Conservation (phyloP, 1,140 invertebrate genomes). For the Caenorhabditis tropicalis region DNA sequence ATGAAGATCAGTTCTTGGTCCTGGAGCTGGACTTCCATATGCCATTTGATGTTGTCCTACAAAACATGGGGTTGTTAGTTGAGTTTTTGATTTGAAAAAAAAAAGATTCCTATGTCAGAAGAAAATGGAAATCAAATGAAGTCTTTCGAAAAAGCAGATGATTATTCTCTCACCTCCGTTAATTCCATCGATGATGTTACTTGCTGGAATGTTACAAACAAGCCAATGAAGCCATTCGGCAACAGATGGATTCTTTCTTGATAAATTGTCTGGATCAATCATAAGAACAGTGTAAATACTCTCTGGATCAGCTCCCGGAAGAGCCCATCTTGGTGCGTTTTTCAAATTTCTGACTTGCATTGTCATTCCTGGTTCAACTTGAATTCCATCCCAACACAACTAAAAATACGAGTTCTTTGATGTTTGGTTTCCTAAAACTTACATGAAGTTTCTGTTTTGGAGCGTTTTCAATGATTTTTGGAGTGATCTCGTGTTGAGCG, state of each 20-base stretch:
- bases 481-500: slow-evolving; percentile 66
- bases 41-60: slow-evolving; percentile 71
- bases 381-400: slow-evolving; percentile 70
- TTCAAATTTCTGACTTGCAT: slow-evolving; percentile 67
- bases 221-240: slow-evolving; percentile 72
- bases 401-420: slow-evolving; percentile 35
- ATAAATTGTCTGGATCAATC: slow-evolving; percentile 72
- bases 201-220: slow-evolving; percentile 69
- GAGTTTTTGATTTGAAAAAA: too few species aligned
- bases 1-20: slow-evolving; percentile 69
- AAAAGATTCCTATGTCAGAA: too few species aligned
- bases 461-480: slow-evolving; percentile 64
- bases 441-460: slow-evolving; percentile 67
- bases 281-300: slow-evolving; percentile 69
- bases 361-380: slow-evolving; percentile 67
- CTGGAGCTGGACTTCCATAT: slow-evolving; percentile 68
- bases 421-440: slow-evolving; percentile 11
- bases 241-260: slow-evolving; percentile 69
- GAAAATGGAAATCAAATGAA: too few species aligned
- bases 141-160: too few species aligned
- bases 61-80: too few species aligned
- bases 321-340: slow-evolving; percentile 68
- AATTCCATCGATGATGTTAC: slow-evolving; percentile 68
- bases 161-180: slow-evolving; percentile 63
- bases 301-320: slow-evolving; percentile 70